Base-by-base conservation (phyloP, 1,140 invertebrate genomes). In the Helicorthomorpha holstii region DNA sequence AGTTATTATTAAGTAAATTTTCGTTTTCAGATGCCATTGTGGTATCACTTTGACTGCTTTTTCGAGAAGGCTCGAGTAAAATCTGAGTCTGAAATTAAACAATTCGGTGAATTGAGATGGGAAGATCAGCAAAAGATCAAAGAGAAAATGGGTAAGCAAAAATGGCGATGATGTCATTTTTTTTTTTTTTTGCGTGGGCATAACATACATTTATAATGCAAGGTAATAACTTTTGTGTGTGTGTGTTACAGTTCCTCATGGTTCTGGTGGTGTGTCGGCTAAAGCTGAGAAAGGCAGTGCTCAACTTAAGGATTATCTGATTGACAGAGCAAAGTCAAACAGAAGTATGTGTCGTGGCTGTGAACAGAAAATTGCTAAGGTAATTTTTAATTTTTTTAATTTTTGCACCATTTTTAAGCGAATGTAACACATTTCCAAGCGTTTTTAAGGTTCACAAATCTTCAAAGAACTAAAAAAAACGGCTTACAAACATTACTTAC, bases 1-100 rank as follows among this genome's bases (percentile, higher is more conserved):
- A 21, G 27, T 16, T 23, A 22, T 46, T 56, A 53, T 49, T 51
- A 19, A 12, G 12, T 41, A 41, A 41, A 41, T 41, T 12, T 41
- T 12, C 38, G 19, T 12, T 29, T 27, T 0, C 44, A 27, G 2
- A 26, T 48, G 54, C 73, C 86, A 1, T 79, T 82, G 56, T 97
- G 93, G 93, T 87, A 82, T 66, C 92, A 98, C 70, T 72, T 76
- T 51, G 70, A 73, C 1, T 97, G 92, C 64, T 96, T 98, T 65
- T 96, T 95, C 61, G 61, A 70, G 51, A 90, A 83, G 64, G 81
- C 83, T 60, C 75, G 79, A 16, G 82, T 87, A 7, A 73, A 75
- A 56, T 72, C 73, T 48, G 72, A 76, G 10, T 77, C 74, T 48
- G 89, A 95, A 53, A 87, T 98, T 62, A 79, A 74, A 27, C 77